Base-by-base conservation (phyloP, 1,140 invertebrate species). In the Ctenoplectra terminalis region DNA sequence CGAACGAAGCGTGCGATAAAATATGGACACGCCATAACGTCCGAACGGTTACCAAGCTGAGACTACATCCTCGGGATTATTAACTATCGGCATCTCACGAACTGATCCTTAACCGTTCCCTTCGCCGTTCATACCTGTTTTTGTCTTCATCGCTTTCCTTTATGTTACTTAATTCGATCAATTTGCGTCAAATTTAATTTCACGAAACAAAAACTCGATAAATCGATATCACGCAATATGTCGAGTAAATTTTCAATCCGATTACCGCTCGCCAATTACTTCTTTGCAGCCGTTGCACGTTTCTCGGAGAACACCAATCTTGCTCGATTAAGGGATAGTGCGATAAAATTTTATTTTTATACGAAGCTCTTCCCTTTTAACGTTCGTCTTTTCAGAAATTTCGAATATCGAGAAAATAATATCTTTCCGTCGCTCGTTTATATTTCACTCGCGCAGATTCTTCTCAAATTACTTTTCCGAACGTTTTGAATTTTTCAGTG, bases 21-120 rank as follows among this genome's bases (percentile, higher is more conserved):
- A 85, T 70, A 52, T 58, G 34, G 26, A 60, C 34, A 50, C 15
- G 37, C 75, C 86, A 76, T 85, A 87, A 88, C 77, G 79, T 90
- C 75, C 58, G 80, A 83, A 86, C 70, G 52, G 81, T 80, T 84
- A 82, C 54, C 81, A 64, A 69, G 84, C 88, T 83, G 88, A 87
- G 77, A 81, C 81, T 85, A 83, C 88, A 85, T 66, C 66, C 85
- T 81, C 85, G 67, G 20, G 75, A 64, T 61, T 48, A 34, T 54
- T 60, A 85, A 43, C 71, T 56, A 81, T 60, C 50, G 76, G 48
- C 64, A 31, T 46, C 26, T 54, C 83, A 56, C 77, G 67, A 84
- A 82, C 82, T 82, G 83, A 26, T 50, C 54, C 70, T 40, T 52
- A 60, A 71, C 64, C 46, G 64, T 77, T 17, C 34, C 46, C 31